Base-by-base conservation (phyloP, 64 coral and sea anemone species). In the Platygyra sinensis region DNA sequence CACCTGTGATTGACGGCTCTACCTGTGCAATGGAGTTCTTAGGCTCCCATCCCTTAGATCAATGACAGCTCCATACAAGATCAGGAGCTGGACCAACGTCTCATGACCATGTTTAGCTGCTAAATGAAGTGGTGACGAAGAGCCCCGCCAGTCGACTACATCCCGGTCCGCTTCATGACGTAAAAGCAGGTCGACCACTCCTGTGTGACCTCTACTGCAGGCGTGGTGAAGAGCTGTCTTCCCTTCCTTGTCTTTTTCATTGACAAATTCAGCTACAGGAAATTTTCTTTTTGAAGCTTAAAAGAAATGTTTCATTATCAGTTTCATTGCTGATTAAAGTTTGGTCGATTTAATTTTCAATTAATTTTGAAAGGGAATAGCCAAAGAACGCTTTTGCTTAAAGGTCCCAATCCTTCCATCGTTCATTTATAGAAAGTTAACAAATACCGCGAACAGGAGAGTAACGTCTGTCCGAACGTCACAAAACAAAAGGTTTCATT, bases 21-120 rank as follows among this genome's bases (percentile, higher is more conserved):
- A 50, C 20, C 81, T 85, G 63, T 85, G 81, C 36, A 85, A 51
- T 51, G 81, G 81, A 29, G 81, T 85, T 51, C 81, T 85, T 6
- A 71, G 39, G 0, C 64, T 85, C 10, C 62, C 63, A 72, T 85
- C 63, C 60, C 62, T 71, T 36, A 9, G 0, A 10, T 72, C 62
- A 72, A 39, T 51, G 32, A 15, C 81, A 36, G 63, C 62, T 15
- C 63, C 81, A 49, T 52, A 27, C 18, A 85, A 36, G 12, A 85
- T 27, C 9, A 85, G 81, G 3, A 85, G 62, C 25, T 85, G 36
- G 10, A 85, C 81, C 81, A 24, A 19, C 11, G 32, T 25, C 20
- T 71, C 10, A 25, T 71, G 3, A 16, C 81, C 81, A 22, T n/a
- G 15, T 42, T 85, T 85, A 16, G 38, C 81, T 51, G 81, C 81